Evolutionary conservation across 2,113 vertebrate genomes (phyloP).

Genomic region (Syngnathus typhle): DNA sequence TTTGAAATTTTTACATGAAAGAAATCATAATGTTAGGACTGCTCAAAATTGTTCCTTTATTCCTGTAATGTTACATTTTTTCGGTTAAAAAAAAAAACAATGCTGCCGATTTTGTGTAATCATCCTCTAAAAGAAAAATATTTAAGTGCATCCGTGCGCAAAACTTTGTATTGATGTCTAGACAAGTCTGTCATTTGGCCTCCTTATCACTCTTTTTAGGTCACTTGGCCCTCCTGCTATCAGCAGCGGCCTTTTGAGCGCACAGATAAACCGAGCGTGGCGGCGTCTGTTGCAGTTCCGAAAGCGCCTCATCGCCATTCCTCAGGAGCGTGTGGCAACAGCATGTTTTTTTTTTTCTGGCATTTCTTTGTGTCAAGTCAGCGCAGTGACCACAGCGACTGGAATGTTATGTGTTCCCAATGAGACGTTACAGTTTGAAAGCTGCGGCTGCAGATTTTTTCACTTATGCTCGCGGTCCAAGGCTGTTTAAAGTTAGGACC

Average conservation of each 20-base stretch:
- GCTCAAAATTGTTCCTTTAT: no score
- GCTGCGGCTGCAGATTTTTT: constrained; percentile 7
- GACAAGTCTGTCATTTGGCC: constrained; percentile 10
- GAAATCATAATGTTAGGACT: no score
- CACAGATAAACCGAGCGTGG: neutral
- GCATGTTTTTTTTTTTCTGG: neutral
- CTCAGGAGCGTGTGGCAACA: neutral
- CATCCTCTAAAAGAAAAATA: neutral
- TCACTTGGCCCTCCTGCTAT: constrained; percentile 14
- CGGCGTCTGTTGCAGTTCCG: neutral
- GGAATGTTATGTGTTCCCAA: constrained; percentile 4
- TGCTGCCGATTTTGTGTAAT: neutral
- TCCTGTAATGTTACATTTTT: no score
- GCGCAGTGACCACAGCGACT: neutral
- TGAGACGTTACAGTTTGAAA: neutral
- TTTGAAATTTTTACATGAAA: no score
- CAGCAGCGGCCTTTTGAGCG: constrained; percentile 18
- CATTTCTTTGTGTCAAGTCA: constrained; percentile 10
- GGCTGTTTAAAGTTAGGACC: neutral
- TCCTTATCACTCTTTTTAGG: constrained; percentile 20
- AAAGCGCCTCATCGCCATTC: neutral
- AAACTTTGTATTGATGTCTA: constrained; percentile 33
- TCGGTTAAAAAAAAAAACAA: neutral
- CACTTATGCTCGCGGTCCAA: neutral
- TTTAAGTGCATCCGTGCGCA: constrained; percentile 10